These are phyloP conservation scores for Climacteris rufus DNA, from an alignment of 2,113 vertebrate genomes.

Conservation along the genomic window DNA sequence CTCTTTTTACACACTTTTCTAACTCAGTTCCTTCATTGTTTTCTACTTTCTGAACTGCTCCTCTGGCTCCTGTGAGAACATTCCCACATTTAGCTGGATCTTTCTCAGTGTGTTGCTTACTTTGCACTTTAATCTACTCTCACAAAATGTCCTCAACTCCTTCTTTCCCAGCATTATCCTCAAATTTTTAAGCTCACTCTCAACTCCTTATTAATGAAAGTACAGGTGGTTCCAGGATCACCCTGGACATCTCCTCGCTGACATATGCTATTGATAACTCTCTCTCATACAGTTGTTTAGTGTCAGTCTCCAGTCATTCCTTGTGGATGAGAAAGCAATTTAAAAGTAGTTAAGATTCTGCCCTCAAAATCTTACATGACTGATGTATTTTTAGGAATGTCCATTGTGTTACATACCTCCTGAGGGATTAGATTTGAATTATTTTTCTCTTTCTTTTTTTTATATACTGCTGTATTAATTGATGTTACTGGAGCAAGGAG, in stretches of 20 bases:
- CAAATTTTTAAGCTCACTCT: neutral
- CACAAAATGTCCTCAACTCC: neutral
- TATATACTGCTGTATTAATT: neutral
- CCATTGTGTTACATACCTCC: neutral
- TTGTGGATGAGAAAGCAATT: conserved; percentile 13
- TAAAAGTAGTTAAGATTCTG: conserved; percentile 6
- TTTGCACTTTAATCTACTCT: conserved; percentile 8
- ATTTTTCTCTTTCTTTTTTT: neutral
- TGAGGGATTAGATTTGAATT: neutral
- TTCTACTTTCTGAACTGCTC: neutral
- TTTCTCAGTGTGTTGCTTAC: neutral
- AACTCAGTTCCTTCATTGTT: neutral
- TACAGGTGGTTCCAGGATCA: neutral
- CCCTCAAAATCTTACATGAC: neutral
- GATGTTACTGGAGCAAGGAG: neutral
- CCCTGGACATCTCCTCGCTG: neutral
- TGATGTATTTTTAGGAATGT: neutral
- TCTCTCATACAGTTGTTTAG: neutral
- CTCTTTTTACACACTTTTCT: neutral
- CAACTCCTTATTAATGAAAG: conserved; percentile 12
- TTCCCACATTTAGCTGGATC: neutral
- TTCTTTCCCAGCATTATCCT: neutral
- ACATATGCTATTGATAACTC: conserved; percentile 38
- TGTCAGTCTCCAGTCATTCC: neutral
- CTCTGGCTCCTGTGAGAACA: neutral